Evolutionary conservation across 1,140 invertebrate genomes (phyloP).

Genomic region (Asbolus verrucosus): DNA sequence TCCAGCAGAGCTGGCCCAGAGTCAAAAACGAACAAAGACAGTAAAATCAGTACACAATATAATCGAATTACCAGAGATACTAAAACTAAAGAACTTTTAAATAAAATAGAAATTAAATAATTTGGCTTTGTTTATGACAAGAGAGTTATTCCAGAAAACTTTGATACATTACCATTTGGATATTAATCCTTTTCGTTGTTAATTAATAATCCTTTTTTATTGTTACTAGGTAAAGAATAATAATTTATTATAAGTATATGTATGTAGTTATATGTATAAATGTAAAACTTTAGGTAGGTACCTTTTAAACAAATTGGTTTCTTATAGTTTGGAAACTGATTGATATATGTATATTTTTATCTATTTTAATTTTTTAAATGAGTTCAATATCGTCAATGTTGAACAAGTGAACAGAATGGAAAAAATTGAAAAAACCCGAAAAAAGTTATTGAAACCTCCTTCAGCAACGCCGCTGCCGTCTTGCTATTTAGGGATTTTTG

Average conservation of each 20-base stretch:
- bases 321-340: not conserved
- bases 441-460: not conserved
- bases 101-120: constrained; percentile 41
- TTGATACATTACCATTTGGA: constrained; percentile 10
- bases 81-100: constrained; percentile 48
- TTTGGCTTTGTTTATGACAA: constrained; percentile 11
- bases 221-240: constrained; percentile 11
- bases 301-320: constrained; percentile 4
- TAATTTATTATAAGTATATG: constrained; percentile 6
- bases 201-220: constrained; percentile 9
- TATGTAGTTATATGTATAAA: constrained; percentile 3
- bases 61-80: constrained; percentile 47
- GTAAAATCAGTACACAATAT: constrained; percentile 45
- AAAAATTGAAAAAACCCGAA: not conserved
- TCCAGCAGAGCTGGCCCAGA: too few species aligned
- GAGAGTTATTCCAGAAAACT: constrained; percentile 7
- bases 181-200: constrained; percentile 8
- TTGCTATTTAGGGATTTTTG: too few species aligned
- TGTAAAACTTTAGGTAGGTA: constrained; percentile 7
- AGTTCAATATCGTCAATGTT: not conserved
- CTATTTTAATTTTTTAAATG: not conserved
- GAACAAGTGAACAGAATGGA: not conserved
- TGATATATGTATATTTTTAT: not conserved
- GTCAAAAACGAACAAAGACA: constrained; percentile 29
- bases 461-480: too few species aligned